Base-by-base conservation (phyloP, 2,113 vertebrate species). In the Pollachius pollachius region DNA sequence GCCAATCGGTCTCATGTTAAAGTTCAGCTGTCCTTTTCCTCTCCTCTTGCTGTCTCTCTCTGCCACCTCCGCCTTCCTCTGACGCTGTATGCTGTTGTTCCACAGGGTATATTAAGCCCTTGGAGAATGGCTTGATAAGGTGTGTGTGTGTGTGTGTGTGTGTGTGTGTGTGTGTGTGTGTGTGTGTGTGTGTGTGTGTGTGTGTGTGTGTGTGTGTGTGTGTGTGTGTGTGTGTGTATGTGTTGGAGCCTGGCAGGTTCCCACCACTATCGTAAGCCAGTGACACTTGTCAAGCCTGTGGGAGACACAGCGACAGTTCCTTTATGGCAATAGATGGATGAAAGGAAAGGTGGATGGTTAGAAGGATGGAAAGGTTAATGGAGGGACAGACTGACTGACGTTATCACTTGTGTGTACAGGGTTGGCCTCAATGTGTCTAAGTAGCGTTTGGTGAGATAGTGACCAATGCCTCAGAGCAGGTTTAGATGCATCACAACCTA, bases 61-160 rank as follows among this genome's bases (percentile, higher is more conserved):
- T 27, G 21, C 23, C 23, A 4, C 18, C 4, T 19, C 3, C 65
- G 19, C 52, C 7, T 21, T 19, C 30, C 66, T 21, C 15, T 4
- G n/a, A 60, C 58, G 12, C 60, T 3, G 6, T n/a, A 69, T 15
- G 66, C 19, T 3, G 18, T 67, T 69, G 69, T 8, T 11, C 73
- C 37, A n/a, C 64, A 4, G 79, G 72, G 59, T 80, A 85, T 73
- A 81, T 88, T 87, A 85, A 74, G 63, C 69, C 64, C 54, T 11
- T 41, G 27, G 68, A 52, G 73, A 71, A 58, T 41, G 65, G 0
- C 9, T 11, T 34, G 34, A 34, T 18, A 25, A n/a, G 57, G 27
- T 1, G 15, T 57, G 54, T 16, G 54, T 57, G 54, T 6, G 54
- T 48, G 41, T 48, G 41, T 48, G 41, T 48, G 41, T 48, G 41